Base-by-base conservation (phyloP, 2,888 invertebrate genomes). In the Drosophila acutilabella region DNA sequence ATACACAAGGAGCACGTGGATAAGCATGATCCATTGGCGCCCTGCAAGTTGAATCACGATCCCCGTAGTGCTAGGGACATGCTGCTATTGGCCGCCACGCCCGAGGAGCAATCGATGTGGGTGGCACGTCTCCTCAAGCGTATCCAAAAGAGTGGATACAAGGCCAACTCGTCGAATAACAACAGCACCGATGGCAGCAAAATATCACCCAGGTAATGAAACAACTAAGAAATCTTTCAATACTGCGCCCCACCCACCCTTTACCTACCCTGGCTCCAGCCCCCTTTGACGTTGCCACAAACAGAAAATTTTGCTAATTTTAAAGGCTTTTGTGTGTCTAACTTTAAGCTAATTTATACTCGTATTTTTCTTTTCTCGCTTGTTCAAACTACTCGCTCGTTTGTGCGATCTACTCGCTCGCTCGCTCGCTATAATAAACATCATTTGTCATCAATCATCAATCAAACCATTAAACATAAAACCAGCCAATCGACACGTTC, bases 1-100 rank as follows among this genome's bases (percentile, higher is more conserved):
- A 97, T 99, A 90, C 99, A 99, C 93, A 97, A 97, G 93, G 99
- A 99, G 92, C 99, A 99, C 94, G 95, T 97, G 92, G 96, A 97
- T 88, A 94, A 95, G 81, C 93, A 93, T 83, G 97, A 97, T 92
- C 95, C 95, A 72, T 95, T 98, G 91, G 97, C 97, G 75, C 98
- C 98, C 50, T 99, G 99, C 94, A 99, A 98, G 94, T 95, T 99
- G 79, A 98, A 98, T 93, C 97, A 97, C 89, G 98, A 99, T 94
- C 97, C 98, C 74, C 96, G 96, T 89, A 95, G 95, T 91, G 98
- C 99, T 90, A 97, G 98, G 91, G 99, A 99, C 93, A 94, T 99
- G 93, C 94, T 99, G 83, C 94, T 99, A 88, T 94, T 99, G 91
- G 98, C 99, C 69, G 94, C 95, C 59, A 95, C 95, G 76, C 94